Evolutionary conservation across 2,888 invertebrate species (phyloP), one percentile per base, ranked within the genome.

Genomic region (Pristionchus maxplancki): DNA sequence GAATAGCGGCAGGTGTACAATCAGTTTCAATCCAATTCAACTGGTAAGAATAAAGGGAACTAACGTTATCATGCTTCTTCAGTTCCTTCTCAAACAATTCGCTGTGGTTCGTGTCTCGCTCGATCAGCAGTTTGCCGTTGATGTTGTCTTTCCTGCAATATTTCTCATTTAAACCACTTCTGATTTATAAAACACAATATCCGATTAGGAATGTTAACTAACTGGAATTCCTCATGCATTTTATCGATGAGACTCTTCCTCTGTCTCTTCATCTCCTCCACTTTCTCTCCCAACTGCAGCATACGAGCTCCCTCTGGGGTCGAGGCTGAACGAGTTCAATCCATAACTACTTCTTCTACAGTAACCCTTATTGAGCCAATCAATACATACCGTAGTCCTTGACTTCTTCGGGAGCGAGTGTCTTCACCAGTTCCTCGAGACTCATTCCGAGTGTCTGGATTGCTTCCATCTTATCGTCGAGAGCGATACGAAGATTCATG

Each of bases 221-320:
- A 87, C 86, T 34, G 44, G 67, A 98, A 96, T 0, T 97, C 96
- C 44, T 97, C 97, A 1, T 97, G 96, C 85, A 99, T 95, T 95
- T 97, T 97, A 0, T 96, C 96, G 94, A 97, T 96, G 82, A 99
- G 96, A 91, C 96, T 96, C 17, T 96, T 96, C n/a, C 99, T 96
- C 95, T 99, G 99, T 87, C 96, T 96, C 89, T 95, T 95, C 98
- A 99, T 99, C 95, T 98, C 98, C 48, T 97, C 97, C 4, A 98
- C 97, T 95, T 98, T 98, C 90, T 96, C 96, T 53, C 97, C 96
- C 90, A 99, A 96, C 90, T 96, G 96, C 89, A 97, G 97, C 95
- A 98, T 96, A 94, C 97, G 97, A 3, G 96, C 96, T 1, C 94
- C 95, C 71, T 95, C 95, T 89, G 95, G 94, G 50, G 95, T 95